Evolutionary conservation across 2,888 invertebrate genomes (phyloP), one percentile per base, ranked within the genome.

Genomic region (Plagiodera versicolora): DNA sequence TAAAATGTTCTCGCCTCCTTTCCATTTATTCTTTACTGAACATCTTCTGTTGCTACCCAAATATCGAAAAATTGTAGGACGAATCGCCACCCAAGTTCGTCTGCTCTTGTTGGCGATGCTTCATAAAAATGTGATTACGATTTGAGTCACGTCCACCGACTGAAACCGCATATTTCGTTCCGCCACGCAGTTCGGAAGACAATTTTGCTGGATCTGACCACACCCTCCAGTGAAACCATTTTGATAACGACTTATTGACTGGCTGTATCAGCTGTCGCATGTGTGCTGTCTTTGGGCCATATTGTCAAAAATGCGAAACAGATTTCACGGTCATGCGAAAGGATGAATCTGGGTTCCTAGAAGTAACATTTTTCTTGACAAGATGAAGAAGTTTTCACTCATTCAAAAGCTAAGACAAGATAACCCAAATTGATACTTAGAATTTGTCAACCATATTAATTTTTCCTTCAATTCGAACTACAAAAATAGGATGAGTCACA

Each of bases 111-210:
- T 39, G 39, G 32, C 32, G 32, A 39, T 39, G 39, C 39, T 39
- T 39, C 39, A 39, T 39, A 39, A 39, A 39, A 39, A 39, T 39
- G 39, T 39, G 39, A 8, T 39, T 14, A 39, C 14, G 11, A 39
- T 67, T 67, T 66, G 56, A 62, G 69, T 71, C 70, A 71, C 70
- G 70, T 71, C 56, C 60, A 51, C 51, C 57, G 56, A 59, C 64
- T 53, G 61, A 62, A 64, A 65, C 64, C 66, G 57, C 64, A 56
- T 61, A 64, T 63, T 63, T 57, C 64, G 59, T 65, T 32, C 48
- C 58, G 46, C 48, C 61, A 50, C 56, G 61, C 63, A 57, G 60
- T 59, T 61, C 58, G 57, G 64, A 60, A 66, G 67, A 68, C 67
- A 67, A 67, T 67, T 58, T 57, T 66, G 58, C 48, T 56, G 65